These are phyloP conservation scores for Camponotus pennsylvanicus DNA, from an alignment of 1,140 invertebrate genomes.

Conservation along the genomic window DNA sequence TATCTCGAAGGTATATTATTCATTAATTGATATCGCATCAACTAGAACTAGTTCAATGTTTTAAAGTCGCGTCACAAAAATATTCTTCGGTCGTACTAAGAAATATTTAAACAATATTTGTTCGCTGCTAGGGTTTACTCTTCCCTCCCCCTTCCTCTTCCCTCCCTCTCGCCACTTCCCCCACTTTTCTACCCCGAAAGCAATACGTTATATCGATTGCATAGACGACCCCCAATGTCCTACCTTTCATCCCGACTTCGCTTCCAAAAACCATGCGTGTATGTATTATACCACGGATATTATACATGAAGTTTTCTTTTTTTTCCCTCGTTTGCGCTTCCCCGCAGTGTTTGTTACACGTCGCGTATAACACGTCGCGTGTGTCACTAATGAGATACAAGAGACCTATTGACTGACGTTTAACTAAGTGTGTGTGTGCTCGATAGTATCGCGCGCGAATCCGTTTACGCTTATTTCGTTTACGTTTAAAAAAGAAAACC, in stretches of 20 bases:
- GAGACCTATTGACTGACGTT: slow-evolving; percentile 61
- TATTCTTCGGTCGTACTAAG: slow-evolving; percentile 59
- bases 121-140: slow-evolving; percentile 36
- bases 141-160: not conserved
- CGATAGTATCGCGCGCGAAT: slow-evolving; percentile 54
- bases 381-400: slow-evolving; percentile 53
- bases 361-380: slow-evolving; percentile 18
- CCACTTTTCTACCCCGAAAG: not conserved
- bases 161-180: not conserved
- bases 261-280: not conserved
- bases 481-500: slow-evolving; percentile 30
- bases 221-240: slow-evolving; percentile 25
- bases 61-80: slow-evolving; percentile 62
- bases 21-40: slow-evolving; percentile 45
- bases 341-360: slow-evolving; percentile 34
- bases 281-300: not conserved
- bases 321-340: slow-evolving; percentile 16
- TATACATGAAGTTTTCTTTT: slow-evolving; percentile 11
- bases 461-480: slow-evolving; percentile 30
- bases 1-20: slow-evolving; percentile 55
- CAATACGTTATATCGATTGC: slow-evolving; percentile 38
- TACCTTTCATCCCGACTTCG: not conserved
- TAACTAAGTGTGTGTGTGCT: slow-evolving; percentile 47
- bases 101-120: slow-evolving; percentile 63
- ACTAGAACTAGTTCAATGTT: slow-evolving; percentile 52